Evolutionary conservation across 1,140 invertebrate species (phyloP).

Genomic region (Philopotamus ludificatus): DNA sequence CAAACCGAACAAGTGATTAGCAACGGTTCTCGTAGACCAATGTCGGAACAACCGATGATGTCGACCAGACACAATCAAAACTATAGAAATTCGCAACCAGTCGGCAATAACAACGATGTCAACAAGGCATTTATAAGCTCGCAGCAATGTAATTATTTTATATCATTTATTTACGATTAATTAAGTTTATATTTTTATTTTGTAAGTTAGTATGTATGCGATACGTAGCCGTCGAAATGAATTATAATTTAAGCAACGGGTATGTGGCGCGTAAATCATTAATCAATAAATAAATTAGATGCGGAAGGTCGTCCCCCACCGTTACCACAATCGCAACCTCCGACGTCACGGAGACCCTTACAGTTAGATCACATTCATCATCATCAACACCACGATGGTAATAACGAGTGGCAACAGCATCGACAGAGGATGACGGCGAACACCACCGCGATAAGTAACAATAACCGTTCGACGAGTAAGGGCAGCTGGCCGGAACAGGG

Average conservation of each 20-base stretch:
- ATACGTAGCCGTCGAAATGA: no score
- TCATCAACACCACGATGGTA: conserved; percentile 22
- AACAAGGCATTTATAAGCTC: conserved; percentile 51
- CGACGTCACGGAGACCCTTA: conserved; percentile 21
- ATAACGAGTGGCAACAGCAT: conserved; percentile 9
- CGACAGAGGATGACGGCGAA: conserved; percentile 1
- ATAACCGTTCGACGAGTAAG: conserved; percentile 18
- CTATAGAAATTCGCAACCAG: conserved; percentile 50
- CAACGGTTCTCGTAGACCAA: conserved; percentile 44
- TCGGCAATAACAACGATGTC: conserved; percentile 49
- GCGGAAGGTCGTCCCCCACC: conserved; percentile 29
- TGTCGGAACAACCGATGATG: conserved; percentile 28
- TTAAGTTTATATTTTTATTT: no score
- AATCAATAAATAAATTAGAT: conserved; percentile 13
- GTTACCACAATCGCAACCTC: conserved; percentile 33
- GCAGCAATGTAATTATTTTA: conserved; percentile 48
- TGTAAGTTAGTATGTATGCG: no score
- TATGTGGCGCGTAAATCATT: no score
- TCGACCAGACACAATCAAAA: conserved; percentile 3
- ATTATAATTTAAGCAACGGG: no score
- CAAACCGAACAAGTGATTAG: conserved; percentile 40
- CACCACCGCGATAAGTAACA: conserved; percentile 24
- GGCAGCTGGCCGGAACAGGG: conserved; percentile 43
- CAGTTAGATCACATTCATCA: conserved; percentile 30
- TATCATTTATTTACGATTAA: no score